These are phyloP conservation scores for Idris sp. DNA, from an alignment of 1,140 invertebrate species.

Conservation along the genomic window DNA sequence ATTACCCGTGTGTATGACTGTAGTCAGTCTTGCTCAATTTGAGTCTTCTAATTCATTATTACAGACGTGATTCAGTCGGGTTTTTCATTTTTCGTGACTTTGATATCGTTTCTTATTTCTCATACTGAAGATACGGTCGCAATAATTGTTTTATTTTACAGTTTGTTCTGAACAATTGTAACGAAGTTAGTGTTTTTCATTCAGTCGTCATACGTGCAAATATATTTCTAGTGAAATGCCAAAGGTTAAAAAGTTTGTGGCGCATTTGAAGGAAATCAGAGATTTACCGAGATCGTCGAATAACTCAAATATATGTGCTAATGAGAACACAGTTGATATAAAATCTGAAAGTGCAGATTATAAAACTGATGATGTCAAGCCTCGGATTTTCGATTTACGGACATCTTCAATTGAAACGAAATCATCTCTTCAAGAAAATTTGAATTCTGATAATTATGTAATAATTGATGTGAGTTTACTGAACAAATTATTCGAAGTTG, in stretches of 20 bases:
- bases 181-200: neutral
- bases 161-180: neutral
- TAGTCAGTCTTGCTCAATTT: too few relatives aligned
- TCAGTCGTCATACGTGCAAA: neutral
- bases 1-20: too few relatives aligned
- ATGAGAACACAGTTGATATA: neutral
- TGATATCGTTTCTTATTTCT: neutral
- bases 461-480: neutral
- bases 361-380: constrained; percentile 15
- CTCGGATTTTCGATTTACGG: constrained; percentile 1
- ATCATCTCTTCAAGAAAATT: too few relatives aligned
- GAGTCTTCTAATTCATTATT: too few relatives aligned
- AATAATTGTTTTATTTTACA: constrained; percentile 1
- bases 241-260: neutral
- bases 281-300: neutral
- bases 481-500: constrained; percentile 12
- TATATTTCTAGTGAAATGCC: neutral
- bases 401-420: too few relatives aligned
- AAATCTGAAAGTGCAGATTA: constrained; percentile 1
- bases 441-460: constrained; percentile 12
- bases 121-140: neutral
- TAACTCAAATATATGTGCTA: neutral
- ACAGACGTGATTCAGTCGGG: too few relatives aligned
- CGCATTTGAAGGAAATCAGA: neutral
- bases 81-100: too few relatives aligned